Base-by-base conservation (phyloP, 1,140 invertebrate genomes). In the Brachionus paranguensis region DNA sequence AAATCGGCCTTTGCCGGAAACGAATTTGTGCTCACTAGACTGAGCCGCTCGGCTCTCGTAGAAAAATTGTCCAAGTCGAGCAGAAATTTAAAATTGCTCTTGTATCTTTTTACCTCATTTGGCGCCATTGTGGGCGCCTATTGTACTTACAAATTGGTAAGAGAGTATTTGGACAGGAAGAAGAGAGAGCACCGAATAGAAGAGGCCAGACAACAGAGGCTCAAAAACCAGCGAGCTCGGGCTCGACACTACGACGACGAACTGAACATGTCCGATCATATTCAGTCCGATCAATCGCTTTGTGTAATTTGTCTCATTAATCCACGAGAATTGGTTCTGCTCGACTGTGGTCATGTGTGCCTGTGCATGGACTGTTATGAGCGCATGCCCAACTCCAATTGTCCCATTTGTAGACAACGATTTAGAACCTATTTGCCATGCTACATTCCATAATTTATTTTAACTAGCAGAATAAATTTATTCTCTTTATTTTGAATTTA, bases 311-410 rank as follows among this genome's bases (percentile, higher is more conserved):
- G 78, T 47, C 64, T 81, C 4, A 2, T 81, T 4, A 81, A 81
- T 81, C 78, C 78, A 64, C n/a, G 78, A 11, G 78, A 81, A 68
- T 47, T 81, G 14, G 53, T 81, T 64, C 27, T 81, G 33, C 41
- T 81, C 3, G 78, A 81, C 17, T 81, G 78, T 45, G 78, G 78
- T n/a, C 78, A 81, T 81, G 78, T 81, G 7, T 81, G 78, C 12
- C 24, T 81, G n/a, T 81, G 78, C 37, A 81, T 81, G 78, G 78
- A 81, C 27, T 81, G 78, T 17, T 68, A 55, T 81, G 78, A 81
- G 11, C 78, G 53, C 11, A 43, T 81, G 78, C 78, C 53, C n/a
- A 68, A 81, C 17, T 45, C 50, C 3, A 68, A 45, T 20, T 81
- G 78, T 81, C 78, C 78, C 20, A 81, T 81, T 20, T 81, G 78